Evolutionary conservation across 2,797 vertebrate species (phyloP).

Genomic region (Pelodytes ibericus): DNA sequence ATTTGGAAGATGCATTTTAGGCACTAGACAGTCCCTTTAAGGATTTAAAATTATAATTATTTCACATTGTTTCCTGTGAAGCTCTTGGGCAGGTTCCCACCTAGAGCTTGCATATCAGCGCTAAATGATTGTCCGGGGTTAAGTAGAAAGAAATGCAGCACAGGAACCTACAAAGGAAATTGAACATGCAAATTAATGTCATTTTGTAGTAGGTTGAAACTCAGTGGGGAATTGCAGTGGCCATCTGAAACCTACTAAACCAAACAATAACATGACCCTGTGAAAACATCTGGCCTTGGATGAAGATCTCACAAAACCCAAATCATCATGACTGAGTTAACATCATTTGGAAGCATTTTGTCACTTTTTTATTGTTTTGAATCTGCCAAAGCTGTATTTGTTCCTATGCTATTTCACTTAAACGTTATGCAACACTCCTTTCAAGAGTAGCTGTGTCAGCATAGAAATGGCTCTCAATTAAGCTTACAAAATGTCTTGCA

Average conservation of each 20-base stretch:
- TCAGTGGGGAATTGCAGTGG: conserved; percentile 69
- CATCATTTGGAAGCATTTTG: conserved; percentile 72
- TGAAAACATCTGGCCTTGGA: conserved; percentile 68
- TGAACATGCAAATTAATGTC: conserved; percentile 83
- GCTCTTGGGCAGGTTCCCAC: no score
- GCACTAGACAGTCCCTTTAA: no score
- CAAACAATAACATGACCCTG: conserved; percentile 56
- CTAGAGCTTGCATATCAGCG: conserved; percentile 58
- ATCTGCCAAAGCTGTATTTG: background rate
- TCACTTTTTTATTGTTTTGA: conserved; percentile 45
- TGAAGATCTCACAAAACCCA: conserved; percentile 76
- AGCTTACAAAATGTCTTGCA: conserved; percentile 48
- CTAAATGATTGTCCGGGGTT: conserved; percentile 62
- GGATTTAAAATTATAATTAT: no score
- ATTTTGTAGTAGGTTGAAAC: conserved; percentile 80
- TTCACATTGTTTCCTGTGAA: no score
- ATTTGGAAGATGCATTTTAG: no score
- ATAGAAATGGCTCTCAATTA: conserved; percentile 44
- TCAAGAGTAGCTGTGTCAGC: conserved; percentile 45
- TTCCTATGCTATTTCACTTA: conserved; percentile 32
- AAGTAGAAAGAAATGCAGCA: conserved; percentile 64
- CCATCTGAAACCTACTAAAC: conserved; percentile 63
- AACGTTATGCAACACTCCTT: conserved; percentile 35
- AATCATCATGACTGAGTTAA: conserved; percentile 72
- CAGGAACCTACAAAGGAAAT: conserved; percentile 73